Base-by-base conservation (phyloP, 2,797 vertebrate genomes). In the Microchirus variegatus region DNA sequence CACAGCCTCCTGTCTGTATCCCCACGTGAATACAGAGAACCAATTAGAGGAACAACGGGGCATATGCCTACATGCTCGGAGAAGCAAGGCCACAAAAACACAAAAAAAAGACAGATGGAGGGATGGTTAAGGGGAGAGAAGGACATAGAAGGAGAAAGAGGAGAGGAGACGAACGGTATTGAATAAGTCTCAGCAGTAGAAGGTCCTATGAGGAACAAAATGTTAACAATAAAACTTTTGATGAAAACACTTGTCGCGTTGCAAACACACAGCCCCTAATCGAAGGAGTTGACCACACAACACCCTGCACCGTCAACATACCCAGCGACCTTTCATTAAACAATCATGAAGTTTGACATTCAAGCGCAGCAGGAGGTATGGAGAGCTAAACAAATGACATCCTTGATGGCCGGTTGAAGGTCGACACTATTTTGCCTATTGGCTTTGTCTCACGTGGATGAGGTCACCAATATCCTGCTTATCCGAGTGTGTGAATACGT, bases 1-100 rank as follows among this genome's bases (percentile, higher is more conserved):
- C 58, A 38, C 53, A 59, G 57, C 54, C 52, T 75, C 69, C 69
- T 54, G 47, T 62, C 74, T 57, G 57, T 61, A 81, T 82, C 77
- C 81, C 79, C 81, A 68, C 78, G 80, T 84, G 87, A 90, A 90
- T 87, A 88, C 66, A 75, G 77, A 78, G 78, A 84, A 85, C 88
- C 90, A 91, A 92, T 93, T 91, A 92, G 70, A 77, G 70, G 70
- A 65, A 78, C 80, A 84, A 69, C 74, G 51, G 63, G 67, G 77
- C 75, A 82, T 78, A 84, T 75, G 85, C 89, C 83, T 77, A 81
- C 87, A 80, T 59, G 72, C 66, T 73, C 42, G 1, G 52, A 80
- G 70, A 78, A 67, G 59, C 61, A 56, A 53, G 66, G 65, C 77
- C 74, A 73, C 73, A 80, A 81, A 88, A 70, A 69, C 66, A 67